Percentiles rank a stretch among this genome's conserved stretches.
Evolutionary conservation across 2,888 invertebrate species (phyloP).

Genomic region (Pelosia muscerda): DNA sequence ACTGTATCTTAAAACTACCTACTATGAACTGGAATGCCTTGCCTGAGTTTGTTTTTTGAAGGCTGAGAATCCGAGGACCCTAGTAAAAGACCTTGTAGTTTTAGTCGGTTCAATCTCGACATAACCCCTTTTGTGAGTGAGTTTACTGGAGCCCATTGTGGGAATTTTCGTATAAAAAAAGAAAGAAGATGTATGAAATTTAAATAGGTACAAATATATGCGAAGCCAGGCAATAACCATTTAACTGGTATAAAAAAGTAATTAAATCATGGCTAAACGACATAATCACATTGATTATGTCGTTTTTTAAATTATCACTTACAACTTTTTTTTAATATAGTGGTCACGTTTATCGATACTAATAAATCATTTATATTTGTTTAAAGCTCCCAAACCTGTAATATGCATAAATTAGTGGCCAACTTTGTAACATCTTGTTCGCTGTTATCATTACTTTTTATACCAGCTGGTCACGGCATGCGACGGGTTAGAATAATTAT

Average conservation of each 20-base stretch:
- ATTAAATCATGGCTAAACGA: not conserved
- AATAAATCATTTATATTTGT: constrained; percentile 66
- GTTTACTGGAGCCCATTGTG: too few species aligned
- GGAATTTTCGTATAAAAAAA: too few species aligned
- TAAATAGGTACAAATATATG: not conserved
- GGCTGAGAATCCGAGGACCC: too few species aligned
- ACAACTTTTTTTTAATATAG: not conserved
- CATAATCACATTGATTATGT: not conserved
- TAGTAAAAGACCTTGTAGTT: too few species aligned
- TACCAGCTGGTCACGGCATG: constrained; percentile 65
- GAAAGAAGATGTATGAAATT: too few species aligned
- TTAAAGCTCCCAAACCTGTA: constrained; percentile 53
- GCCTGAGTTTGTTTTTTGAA: too few species aligned
- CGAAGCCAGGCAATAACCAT: not conserved
- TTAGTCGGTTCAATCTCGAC: too few species aligned
- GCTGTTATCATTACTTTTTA: constrained; percentile 58
- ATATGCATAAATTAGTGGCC: constrained; percentile 57
- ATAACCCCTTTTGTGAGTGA: too few species aligned
- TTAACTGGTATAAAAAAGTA: too few species aligned
- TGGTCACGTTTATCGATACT: constrained; percentile 26
- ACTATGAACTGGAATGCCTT: too few species aligned
- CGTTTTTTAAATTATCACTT: not conserved
- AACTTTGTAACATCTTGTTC: constrained; percentile 56
- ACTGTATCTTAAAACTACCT: too few species aligned
- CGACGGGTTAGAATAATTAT: constrained; percentile 38